These are phyloP conservation scores for Canis aureus DNA, from an alignment of 2,113 vertebrate species.

Conservation along the genomic window DNA sequence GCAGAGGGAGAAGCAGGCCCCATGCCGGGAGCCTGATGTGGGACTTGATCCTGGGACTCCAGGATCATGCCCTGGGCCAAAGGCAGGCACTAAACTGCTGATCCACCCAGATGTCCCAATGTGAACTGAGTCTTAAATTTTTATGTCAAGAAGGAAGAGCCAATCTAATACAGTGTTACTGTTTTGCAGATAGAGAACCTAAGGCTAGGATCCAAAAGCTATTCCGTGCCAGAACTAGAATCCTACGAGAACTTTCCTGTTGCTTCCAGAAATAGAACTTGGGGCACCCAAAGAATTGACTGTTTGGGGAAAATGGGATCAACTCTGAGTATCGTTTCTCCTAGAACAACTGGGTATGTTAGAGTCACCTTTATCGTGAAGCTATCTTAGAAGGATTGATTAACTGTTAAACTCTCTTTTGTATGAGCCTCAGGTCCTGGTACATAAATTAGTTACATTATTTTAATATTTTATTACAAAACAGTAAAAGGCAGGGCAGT, in stretches of 20 bases:
- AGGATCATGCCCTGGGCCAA: too few relatives aligned
- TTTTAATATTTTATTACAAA: conserved; percentile 22
- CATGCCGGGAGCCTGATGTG: too few relatives aligned
- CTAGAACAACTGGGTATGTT: neutral
- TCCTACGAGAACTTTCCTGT: neutral
- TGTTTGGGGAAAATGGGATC: neutral
- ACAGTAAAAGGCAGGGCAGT: neutral
- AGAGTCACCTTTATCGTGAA: neutral
- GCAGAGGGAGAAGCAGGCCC: too few relatives aligned
- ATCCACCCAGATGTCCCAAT: too few relatives aligned
- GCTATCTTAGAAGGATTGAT: neutral
- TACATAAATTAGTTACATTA: neutral
- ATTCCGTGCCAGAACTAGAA: neutral
- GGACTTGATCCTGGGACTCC: too few relatives aligned
- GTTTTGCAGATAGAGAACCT: neutral
- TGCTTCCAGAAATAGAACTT: conserved; percentile 25
- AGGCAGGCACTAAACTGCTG: too few relatives aligned
- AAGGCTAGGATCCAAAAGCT: neutral
- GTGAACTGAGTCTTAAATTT: conserved; percentile 11
- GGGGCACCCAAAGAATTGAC: neutral
- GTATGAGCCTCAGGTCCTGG: conserved; percentile 3
- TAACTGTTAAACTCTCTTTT: conserved; percentile 30
- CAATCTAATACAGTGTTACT: neutral
- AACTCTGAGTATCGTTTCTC: conserved; percentile 30
- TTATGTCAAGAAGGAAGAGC: neutral